Evolutionary conservation across 2,888 invertebrate genomes (phyloP), one percentile per base, ranked within the genome.

Genomic region (Leptodirus hochenwartii): DNA sequence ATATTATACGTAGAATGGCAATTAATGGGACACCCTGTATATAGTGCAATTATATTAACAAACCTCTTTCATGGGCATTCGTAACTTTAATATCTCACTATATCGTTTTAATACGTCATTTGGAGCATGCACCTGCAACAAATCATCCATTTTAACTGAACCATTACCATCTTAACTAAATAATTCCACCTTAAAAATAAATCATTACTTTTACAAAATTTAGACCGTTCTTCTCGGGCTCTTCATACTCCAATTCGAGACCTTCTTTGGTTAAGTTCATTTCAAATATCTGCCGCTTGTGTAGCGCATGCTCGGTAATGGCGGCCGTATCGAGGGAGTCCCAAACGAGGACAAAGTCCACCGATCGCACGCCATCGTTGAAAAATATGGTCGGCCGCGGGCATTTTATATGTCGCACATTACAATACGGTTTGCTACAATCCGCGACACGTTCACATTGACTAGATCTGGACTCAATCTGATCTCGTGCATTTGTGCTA

Each of bases 41-140:
- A n/a, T n/a, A n/a, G n/a, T n/a, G n/a, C 25, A 25, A 32, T 30
- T 10, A 22, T n/a, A 17, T 30, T 15, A 15, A 36, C 46, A 47
- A 49, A 81, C 71, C 64, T 76, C 78, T 65, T 78, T 85, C 84
- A 93, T 91, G 3, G 91, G 90, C 79, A 91, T 76, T 49, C 87
- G 66, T 14, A 91, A 62, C 53, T 91, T 90, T 42, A 91, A 64
- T 44, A 90, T 81, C 58, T 93, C 93, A 35, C 85, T 75, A 56
- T 91, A 91, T 43, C 85, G 67, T 40, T 76, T 66, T 29, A 91
- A 56, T 4, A 91, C 84, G 47, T 77, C 68, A 41, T 69, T 57
- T 0, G 91, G 85, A 1, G 85, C 82, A 54, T 90, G 85, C 34
- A 93, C 69, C 69, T 91, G 48, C 29, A 61, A n/a, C n/a, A n/a